Conservation (phyloP, 2,888 invertebrate genomes). For the Philereme vetulata region DNA sequence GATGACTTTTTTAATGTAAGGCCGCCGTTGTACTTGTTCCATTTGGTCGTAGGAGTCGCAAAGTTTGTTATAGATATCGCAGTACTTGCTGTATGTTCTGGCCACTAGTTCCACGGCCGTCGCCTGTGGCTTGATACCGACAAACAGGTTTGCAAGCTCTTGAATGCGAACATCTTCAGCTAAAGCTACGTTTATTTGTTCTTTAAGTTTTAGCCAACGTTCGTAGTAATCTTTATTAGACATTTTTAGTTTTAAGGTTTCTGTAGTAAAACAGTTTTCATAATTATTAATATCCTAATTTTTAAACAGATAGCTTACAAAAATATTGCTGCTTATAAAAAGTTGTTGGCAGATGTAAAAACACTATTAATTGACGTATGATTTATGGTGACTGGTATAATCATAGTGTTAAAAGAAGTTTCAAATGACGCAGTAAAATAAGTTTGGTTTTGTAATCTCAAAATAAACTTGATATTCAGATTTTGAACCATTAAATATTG, state of each 20-base stretch:
- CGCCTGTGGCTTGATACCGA: slow-evolving; percentile 74
- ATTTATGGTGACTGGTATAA: too few species aligned
- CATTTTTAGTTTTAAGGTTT: slow-evolving; percentile 46
- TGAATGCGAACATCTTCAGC: slow-evolving; percentile 65
- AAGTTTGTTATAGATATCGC: slow-evolving; percentile 80
- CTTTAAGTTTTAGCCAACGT: slow-evolving; percentile 67
- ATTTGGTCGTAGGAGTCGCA: slow-evolving; percentile 85
- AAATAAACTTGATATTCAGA: too few species aligned
- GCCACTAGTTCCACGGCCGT: slow-evolving; percentile 78
- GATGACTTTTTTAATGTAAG: slow-evolving; percentile 81
- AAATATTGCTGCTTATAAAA: too few species aligned
- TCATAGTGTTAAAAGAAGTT: too few species aligned
- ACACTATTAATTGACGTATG: too few species aligned
- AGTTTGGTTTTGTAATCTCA: too few species aligned
- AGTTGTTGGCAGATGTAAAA: too few species aligned
- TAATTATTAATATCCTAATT: too few species aligned
- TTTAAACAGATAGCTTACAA: too few species aligned
- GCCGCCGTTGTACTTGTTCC: slow-evolving; percentile 84
- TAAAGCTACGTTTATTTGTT: slow-evolving; percentile 52
- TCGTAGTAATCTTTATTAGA: slow-evolving; percentile 67
- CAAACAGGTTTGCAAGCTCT: slow-evolving; percentile 51
- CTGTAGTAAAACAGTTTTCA: background rate
- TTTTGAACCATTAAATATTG: too few species aligned
- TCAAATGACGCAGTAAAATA: too few species aligned
- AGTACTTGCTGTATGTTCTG: slow-evolving; percentile 79